phyloP scores from a whole-genome alignment of 2,888 invertebrate genomes.

The Pollenia griseotomentosa region DNA sequence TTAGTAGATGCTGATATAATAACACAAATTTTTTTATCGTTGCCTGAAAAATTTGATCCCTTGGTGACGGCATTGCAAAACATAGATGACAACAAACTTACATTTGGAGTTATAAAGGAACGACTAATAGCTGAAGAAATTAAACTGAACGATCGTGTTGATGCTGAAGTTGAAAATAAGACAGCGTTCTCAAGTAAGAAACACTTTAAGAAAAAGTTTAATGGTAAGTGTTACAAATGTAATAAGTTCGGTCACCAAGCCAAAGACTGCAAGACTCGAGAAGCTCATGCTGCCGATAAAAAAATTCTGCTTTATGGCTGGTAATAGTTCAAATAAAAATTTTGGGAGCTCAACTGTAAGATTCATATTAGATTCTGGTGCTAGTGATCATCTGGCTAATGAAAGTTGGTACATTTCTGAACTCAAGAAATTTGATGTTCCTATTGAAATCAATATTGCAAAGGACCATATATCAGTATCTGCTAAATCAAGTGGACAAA shows the following conservation, averaged over 20 bases:
- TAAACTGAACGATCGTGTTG: background rate
- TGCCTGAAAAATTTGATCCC: no score
- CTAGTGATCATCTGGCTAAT: no score
- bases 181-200: background rate
- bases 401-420: background rate
- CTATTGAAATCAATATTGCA: constrained; percentile 10
- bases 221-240: constrained; percentile 16
- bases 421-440: background rate
- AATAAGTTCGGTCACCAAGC: constrained; percentile 20
- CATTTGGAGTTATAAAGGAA: background rate
- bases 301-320: background rate
- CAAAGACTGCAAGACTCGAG: background rate
- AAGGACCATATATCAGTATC: background rate
- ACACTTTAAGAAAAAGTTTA: constrained; percentile 3
- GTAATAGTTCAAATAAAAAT: no score
- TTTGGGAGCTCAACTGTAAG: background rate
- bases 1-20: no score
- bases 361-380: no score
- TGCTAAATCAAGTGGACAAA: background rate
- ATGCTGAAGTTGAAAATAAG: background rate
- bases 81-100: background rate
- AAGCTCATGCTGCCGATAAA: background rate
- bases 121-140: background rate
- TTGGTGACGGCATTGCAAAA: no score
- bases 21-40: no score